Evolutionary conservation across 2,888 invertebrate genomes (phyloP).

Genomic region (Euphydryas editha): DNA sequence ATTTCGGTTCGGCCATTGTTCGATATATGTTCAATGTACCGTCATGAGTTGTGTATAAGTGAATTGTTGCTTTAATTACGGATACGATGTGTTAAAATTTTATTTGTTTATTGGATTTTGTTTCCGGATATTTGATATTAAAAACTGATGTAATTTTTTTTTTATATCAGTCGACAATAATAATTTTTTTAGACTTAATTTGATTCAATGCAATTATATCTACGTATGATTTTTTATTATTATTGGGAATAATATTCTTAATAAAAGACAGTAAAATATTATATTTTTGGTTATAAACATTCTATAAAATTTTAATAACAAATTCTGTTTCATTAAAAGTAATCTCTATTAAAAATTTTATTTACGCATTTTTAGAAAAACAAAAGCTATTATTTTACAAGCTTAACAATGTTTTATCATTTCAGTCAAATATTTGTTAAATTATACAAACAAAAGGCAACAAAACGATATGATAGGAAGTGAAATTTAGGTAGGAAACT

Average conservation of each 20-base stretch:
- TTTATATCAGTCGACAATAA: too few species aligned
- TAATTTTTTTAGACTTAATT: too few species aligned
- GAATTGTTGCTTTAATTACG: slow-evolving; percentile 9
- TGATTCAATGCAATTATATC: too few species aligned
- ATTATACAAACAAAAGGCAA: slow-evolving; percentile 41
- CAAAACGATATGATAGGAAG: slow-evolving; percentile 37
- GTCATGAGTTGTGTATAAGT: slow-evolving; percentile 9
- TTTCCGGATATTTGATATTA: not conserved
- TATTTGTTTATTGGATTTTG: not conserved
- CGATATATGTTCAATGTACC: slow-evolving; percentile 12
- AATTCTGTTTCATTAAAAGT: too few species aligned
- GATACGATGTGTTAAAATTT: not conserved
- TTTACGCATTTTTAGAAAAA: not conserved
- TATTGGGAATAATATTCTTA: too few species aligned
- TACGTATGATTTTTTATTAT: too few species aligned
- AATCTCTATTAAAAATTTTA: not conserved
- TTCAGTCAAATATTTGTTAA: slow-evolving; percentile 18
- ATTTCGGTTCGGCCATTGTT: slow-evolving; percentile 28
- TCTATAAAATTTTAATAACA: too few species aligned
- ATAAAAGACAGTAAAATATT: too few species aligned
- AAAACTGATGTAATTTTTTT: not conserved
- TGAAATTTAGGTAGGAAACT: slow-evolving; percentile 41
- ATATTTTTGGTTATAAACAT: too few species aligned
- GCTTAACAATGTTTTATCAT: not conserved
- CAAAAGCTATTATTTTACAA: not conserved